Percentiles rank a stretch among this genome's conserved stretches.
phyloP scores from a whole-genome alignment of 2,888 invertebrate genomes.

The Hydropsyche betteni region DNA sequence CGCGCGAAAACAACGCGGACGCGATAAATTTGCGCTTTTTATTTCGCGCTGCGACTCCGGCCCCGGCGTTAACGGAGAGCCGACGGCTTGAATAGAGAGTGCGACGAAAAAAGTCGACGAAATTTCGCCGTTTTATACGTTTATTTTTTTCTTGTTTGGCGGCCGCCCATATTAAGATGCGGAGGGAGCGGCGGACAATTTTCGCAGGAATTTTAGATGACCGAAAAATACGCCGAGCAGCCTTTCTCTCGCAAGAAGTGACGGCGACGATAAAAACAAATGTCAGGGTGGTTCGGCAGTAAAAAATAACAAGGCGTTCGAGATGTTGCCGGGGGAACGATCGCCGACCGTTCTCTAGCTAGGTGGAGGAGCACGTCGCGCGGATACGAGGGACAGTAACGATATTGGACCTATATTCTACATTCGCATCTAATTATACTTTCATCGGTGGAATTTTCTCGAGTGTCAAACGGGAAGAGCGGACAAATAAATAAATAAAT shows the following conservation, averaged over 20 bases:
- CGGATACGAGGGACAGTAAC: no score
- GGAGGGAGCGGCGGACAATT: constrained; percentile 21
- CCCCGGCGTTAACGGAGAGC: background rate
- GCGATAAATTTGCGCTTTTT: background rate
- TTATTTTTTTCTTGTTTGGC: background rate
- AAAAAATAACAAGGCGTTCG: constrained; percentile 48
- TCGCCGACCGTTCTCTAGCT: background rate
- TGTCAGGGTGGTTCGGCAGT: constrained; percentile 47
- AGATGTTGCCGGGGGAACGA: constrained; percentile 28
- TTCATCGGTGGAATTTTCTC: background rate
- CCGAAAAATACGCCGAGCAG: constrained; percentile 35
- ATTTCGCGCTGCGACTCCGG: background rate
- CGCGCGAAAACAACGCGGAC: background rate
- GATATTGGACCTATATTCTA: no score
- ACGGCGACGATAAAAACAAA: constrained; percentile 46
- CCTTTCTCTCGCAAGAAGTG: constrained; percentile 17
- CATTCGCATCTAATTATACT: background rate
- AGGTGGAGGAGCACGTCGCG: background rate
- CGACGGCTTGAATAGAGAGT: no score
- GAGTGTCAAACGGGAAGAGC: background rate
- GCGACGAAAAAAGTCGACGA: no score
- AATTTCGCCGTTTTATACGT: background rate
- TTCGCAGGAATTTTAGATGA: constrained; percentile 37
- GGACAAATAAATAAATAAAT: constrained; percentile 8
- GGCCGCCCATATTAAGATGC: constrained; percentile 8